These are phyloP conservation scores for Terrapene triunguis DNA, from an alignment of 2,113 vertebrate species.

Conservation along the genomic window DNA sequence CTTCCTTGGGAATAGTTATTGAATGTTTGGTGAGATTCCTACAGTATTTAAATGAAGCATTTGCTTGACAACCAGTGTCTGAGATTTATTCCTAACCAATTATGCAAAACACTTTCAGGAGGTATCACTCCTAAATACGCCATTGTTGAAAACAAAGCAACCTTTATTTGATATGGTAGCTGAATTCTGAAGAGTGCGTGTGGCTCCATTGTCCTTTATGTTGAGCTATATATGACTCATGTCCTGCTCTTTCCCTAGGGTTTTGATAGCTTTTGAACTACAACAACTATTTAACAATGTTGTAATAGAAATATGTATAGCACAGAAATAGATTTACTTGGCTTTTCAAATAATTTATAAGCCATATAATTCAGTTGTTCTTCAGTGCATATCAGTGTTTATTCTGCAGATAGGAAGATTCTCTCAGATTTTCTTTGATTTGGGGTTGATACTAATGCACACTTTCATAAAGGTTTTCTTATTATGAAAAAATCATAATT, in stretches of 20 bases:
- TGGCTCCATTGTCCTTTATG: background rate
- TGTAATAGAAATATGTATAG: background rate
- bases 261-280: slow-evolving; percentile 26
- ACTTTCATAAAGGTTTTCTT: background rate
- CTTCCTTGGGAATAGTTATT: background rate
- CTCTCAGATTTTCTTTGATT: background rate
- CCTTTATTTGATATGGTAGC: background rate
- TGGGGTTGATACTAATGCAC: background rate
- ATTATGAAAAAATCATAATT: background rate
- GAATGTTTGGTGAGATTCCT: slow-evolving; percentile 29
- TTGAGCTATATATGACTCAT: background rate
- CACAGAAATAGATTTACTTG: background rate
- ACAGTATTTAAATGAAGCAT: background rate
- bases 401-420: background rate
- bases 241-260: background rate
- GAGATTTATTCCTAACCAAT: slow-evolving; percentile 12
- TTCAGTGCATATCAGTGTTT: background rate
- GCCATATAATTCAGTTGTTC: background rate
- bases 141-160: slow-evolving; percentile 6
- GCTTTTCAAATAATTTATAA: background rate
- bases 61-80: background rate
- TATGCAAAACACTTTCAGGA: background rate
- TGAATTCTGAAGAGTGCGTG: background rate
- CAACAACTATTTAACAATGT: background rate
- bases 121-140: background rate